Conservation (phyloP, 1,140 invertebrate genomes). For the Colletes latitarsis region DNA sequence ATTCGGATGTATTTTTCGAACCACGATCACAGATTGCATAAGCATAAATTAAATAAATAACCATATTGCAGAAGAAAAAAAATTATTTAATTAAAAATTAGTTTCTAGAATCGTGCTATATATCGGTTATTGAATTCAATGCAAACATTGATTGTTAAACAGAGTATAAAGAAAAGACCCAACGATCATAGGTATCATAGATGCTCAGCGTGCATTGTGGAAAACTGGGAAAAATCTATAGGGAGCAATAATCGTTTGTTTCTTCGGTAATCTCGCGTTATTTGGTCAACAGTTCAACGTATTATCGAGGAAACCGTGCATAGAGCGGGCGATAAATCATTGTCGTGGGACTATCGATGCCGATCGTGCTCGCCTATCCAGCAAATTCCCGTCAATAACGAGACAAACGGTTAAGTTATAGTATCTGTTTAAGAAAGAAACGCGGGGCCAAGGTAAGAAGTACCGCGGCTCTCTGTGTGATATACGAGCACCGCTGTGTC, state of each 20-base stretch:
- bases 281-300: slow-evolving; percentile 16
- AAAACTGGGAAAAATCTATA: neutral
- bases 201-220: neutral
- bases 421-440: slow-evolving; percentile 48
- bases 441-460: slow-evolving; percentile 16
- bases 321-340: slow-evolving; percentile 29
- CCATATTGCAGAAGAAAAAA: too few relatives aligned
- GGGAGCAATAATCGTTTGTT: slow-evolving; percentile 14
- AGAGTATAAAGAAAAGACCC: too few relatives aligned
- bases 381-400: slow-evolving; percentile 46
- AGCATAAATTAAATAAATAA: too few relatives aligned
- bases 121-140: neutral
- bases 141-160: too few relatives aligned
- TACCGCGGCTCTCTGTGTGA: slow-evolving; percentile 3
- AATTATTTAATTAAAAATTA: too few relatives aligned
- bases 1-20: too few relatives aligned
- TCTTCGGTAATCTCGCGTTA: neutral
- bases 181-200: too few relatives aligned
- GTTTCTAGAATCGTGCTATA: too few relatives aligned
- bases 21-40: too few relatives aligned
- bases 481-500: slow-evolving; percentile 35
- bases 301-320: slow-evolving; percentile 23
- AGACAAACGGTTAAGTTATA: slow-evolving; percentile 48
- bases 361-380: slow-evolving; percentile 41
- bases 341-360: slow-evolving; percentile 8